These are phyloP conservation scores for Scyliorhinus canicula DNA, from an alignment of 2,797 vertebrate genomes.

Conservation along the genomic window DNA sequence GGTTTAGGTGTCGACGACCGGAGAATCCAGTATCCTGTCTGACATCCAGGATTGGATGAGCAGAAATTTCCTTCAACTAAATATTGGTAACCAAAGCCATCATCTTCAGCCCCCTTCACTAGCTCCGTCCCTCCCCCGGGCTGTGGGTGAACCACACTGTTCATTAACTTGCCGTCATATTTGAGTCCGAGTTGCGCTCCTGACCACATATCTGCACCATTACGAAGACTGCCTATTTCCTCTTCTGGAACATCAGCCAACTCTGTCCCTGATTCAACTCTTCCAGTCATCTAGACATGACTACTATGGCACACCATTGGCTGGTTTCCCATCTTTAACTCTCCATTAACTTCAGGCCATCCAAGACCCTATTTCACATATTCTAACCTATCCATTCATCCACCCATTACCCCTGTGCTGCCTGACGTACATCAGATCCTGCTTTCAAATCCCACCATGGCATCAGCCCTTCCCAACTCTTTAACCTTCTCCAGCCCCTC, in stretches of 20 bases:
- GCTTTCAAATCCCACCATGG: not conserved
- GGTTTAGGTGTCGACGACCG: too few species aligned
- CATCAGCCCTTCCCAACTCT: not conserved
- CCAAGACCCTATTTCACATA: not conserved
- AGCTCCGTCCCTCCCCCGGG: not conserved
- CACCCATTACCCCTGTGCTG: not conserved
- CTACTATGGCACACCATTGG: not conserved
- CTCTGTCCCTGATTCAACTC: not conserved
- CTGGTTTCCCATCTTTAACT: not conserved
- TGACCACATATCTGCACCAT: not conserved
- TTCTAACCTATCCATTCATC: not conserved
- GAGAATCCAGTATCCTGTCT: too few species aligned
- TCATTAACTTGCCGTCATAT: not conserved
- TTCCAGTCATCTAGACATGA: not conserved
- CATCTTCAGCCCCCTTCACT: not conserved
- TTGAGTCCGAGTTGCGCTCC: not conserved
- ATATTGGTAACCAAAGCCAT: not conserved
- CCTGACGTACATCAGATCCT: not conserved
- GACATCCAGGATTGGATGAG: not conserved
- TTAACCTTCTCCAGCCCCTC: not conserved
- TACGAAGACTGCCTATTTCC: not conserved
- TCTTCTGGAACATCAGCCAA: not conserved
- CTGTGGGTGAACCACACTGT: not conserved
- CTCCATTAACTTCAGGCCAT: not conserved
- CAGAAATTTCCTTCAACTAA: not conserved